A percentile compares a stretch with the other conserved stretches of the same genome.
Evolutionary conservation across 1,140 invertebrate species (phyloP).

Genomic region (Trichonephila inaurata): DNA sequence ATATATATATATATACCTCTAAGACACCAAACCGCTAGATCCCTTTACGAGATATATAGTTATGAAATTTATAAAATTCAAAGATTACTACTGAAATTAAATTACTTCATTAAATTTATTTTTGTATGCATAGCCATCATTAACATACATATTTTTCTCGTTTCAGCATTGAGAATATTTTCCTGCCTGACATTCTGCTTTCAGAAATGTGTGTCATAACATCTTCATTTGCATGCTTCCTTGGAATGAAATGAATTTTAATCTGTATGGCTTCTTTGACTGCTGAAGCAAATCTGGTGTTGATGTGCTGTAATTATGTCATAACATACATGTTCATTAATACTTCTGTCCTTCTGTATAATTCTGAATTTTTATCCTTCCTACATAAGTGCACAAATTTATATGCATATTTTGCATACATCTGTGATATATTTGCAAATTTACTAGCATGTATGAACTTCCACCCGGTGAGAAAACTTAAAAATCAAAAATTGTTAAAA

Average conservation of each 20-base stretch:
- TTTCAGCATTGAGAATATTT: slow-evolving; percentile 29
- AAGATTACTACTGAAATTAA: too few relatives aligned
- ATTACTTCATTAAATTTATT: too few relatives aligned
- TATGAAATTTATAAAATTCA: too few relatives aligned
- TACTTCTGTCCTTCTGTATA: neutral
- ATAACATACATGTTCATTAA: slow-evolving; percentile 34
- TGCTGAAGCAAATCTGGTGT: slow-evolving; percentile 12
- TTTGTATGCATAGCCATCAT: too few relatives aligned
- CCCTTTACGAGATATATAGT: too few relatives aligned
- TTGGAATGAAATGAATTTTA: slow-evolving; percentile 32
- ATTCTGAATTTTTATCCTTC: neutral
- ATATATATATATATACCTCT: too few relatives aligned
- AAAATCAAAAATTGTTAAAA: slow-evolving; percentile 24
- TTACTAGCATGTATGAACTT: slow-evolving; percentile 4
- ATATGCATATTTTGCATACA: slow-evolving; percentile 43
- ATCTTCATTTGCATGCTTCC: slow-evolving; percentile 54
- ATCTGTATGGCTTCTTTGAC: slow-evolving; percentile 38
- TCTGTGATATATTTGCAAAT: slow-evolving; percentile 45
- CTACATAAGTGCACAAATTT: slow-evolving; percentile 9
- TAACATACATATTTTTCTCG: neutral
- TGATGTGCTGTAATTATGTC: neutral
- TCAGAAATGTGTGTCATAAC: slow-evolving; percentile 24
- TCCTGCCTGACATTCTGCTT: slow-evolving; percentile 44
- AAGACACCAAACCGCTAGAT: too few relatives aligned
- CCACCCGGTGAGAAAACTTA: neutral